Evolutionary conservation across 2,113 vertebrate species (phyloP).

Genomic region (Stercorarius parasiticus): DNA sequence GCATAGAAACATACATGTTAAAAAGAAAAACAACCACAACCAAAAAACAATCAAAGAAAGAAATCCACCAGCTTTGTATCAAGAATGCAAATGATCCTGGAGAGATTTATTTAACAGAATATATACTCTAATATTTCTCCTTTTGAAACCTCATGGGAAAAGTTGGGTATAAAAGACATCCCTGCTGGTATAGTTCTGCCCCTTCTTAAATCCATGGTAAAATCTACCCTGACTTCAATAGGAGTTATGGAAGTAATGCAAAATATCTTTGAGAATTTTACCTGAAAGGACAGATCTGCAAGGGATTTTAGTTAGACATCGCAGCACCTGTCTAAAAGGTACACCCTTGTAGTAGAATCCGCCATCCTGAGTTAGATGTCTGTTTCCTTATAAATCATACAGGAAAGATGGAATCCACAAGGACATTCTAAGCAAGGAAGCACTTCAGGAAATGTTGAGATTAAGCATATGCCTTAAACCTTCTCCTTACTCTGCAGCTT

Average conservation of each 20-base stretch:
- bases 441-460: neutral
- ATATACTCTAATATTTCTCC: neutral
- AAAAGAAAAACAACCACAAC: neutral
- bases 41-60: neutral
- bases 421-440: neutral
- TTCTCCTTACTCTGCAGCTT: neutral
- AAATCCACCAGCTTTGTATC: neutral
- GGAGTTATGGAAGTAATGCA: fast-evolving
- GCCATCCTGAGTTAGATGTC: neutral
- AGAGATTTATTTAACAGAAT: neutral
- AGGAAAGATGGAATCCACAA: neutral
- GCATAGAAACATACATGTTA: neutral
- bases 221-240: neutral
- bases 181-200: neutral
- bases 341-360: neutral
- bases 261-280: neutral
- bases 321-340: neutral
- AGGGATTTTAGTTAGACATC: neutral
- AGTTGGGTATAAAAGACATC: neutral
- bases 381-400: neutral
- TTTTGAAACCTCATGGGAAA: neutral
- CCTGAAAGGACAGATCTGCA: neutral
- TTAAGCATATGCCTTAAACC: neutral
- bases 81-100: neutral
- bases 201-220: neutral